Base-by-base conservation (phyloP, 1,140 invertebrate species). In the Papilio xuthus region DNA sequence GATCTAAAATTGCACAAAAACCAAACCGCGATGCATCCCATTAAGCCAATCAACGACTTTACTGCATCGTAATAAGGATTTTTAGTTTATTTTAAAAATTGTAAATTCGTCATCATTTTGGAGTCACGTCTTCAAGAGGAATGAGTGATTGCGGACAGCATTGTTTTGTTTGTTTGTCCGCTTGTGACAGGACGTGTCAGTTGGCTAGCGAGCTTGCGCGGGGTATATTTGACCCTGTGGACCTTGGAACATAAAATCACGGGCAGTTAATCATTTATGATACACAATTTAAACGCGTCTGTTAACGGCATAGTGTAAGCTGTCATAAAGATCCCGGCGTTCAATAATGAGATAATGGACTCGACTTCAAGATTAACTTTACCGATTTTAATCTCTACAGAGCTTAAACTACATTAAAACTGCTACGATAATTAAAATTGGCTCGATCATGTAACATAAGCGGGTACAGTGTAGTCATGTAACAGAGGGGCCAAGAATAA, bases 1-100 rank as follows among this genome's bases (percentile, higher is more conserved):
- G 79, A 80, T 60, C 75, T 60, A 44, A 80, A 80, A 80, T 80
- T 80, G 79, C 75, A 73, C 79, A 73, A 56, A 28, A 60, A 70
- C 60, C 72, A 69, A 42, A 23, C 44, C 23, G 15, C 20, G 63
- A n/a, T 50, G 37, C 53, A 32, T 12, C 23, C 53, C 20, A 47
- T 47, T 44, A 72, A 72, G 15, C 10, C 70, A 44, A 50, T 72
- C 41, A 42, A 42, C 18, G 41, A 44, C 70, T 72, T 72, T 72
- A 72, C 41, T n/a, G 12, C 70, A 13, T 9, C 41, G 70, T 44
- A 72, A 72, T 72, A 72, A 72, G 20, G 70, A 15, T 26, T 47
- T 7, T 20, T 20, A 41, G 37, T n/a, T n/a, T 42, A 13, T 26
- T 47, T 72, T 72, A 26, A 13, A 7, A 20, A 13, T 28, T 23